Conservation (phyloP, 2,797 vertebrate genomes). For the Glyptemys insculpta region DNA sequence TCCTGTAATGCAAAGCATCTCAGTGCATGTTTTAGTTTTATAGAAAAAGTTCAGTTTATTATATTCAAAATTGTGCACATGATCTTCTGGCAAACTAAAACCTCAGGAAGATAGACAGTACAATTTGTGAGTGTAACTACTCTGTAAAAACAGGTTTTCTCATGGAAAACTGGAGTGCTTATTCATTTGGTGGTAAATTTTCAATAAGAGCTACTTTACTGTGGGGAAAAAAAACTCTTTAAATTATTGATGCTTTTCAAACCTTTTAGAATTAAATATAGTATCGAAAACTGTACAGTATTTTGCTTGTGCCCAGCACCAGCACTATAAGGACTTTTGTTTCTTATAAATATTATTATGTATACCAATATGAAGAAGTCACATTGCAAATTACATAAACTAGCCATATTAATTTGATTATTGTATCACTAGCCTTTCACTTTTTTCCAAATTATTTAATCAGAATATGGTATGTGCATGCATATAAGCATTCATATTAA, state of each 20-base stretch:
- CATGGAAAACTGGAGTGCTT: neutral
- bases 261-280: fast-evolving
- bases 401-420: neutral
- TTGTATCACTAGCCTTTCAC: neutral
- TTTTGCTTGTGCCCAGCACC: neutral
- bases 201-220: neutral
- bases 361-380: neutral
- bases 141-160: neutral
- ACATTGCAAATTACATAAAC: neutral
- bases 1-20: conserved; percentile 63
- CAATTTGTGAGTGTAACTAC: no score
- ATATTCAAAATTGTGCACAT: conserved; percentile 7
- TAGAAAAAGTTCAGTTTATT: conserved; percentile 33
- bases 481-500: no score
- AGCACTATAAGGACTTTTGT: neutral
- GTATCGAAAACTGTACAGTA: fast-evolving
- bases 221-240: neutral
- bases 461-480: neutral
- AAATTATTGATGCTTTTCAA: neutral
- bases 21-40: conserved; percentile 3
- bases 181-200: neutral
- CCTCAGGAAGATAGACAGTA: neutral
- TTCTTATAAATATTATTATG: neutral
- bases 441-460: neutral
- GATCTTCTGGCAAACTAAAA: neutral